Evolutionary conservation across 2,888 invertebrate species (phyloP), one percentile per base, ranked within the genome.

Genomic region (Spisula subtruncata): DNA sequence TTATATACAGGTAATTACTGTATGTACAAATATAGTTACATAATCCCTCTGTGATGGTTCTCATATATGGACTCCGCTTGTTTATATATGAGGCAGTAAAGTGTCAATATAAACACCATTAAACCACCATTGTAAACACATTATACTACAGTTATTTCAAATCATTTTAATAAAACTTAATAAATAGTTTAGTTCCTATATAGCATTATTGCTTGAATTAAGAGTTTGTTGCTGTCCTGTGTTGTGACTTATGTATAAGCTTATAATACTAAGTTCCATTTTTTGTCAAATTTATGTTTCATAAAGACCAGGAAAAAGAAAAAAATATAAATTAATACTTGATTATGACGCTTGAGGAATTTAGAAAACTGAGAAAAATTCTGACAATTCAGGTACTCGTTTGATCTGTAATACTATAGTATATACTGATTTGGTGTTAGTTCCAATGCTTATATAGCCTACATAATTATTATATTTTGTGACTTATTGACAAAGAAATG

Each of bases 301-400:
- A 16, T 16, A 12, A 4, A 51, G 12, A 51, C 5, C 14, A 51
- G 14, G 51, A 51, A 51, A 51, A 51, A 16, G 1, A 51, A 51
- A 51, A 51, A 51, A 51, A 48, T 48, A 48, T 48, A 25, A 46
- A 48, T 75, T 20, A 25, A 25, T 48, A 16, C 25, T 35, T n/a
- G 25, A 81, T 66, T 46, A 86, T 86, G 82, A n/a, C 60, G 1
- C 20, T 86, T 25, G 51, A 82, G 71, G 82, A 86, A 20, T 86
- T 86, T 48, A 71, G 29, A 81, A 81, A 71, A 60, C 66, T 86
- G 71, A n/a, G 82, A 48, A 82, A 46, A 41, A 29, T 82, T 48
- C 81, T 66, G 41, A 32, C 48, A 20, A 82, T 71, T 81, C 82
- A 82, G 86, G 86, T 81, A 85, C 16, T 32, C 18, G 29, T 79